Evolutionary conservation across 2,888 invertebrate genomes (phyloP).

Genomic region (Dyspetes luteomarginatus): DNA sequence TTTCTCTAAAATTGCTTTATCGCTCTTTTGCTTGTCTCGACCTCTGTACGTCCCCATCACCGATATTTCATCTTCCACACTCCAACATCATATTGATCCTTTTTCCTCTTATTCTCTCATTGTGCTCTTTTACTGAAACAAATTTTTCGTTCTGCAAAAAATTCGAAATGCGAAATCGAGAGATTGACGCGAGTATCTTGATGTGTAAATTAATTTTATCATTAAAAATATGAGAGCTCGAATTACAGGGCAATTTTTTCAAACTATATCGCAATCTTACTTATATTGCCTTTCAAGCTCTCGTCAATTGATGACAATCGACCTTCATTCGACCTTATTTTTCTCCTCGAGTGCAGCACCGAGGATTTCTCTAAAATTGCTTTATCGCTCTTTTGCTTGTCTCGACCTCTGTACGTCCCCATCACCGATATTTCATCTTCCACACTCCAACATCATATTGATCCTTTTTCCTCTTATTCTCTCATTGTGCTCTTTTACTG

Average conservation of each 20-base stretch:
- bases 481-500: too few species aligned
- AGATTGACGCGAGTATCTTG: too few species aligned
- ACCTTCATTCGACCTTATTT: constrained; percentile 36
- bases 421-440: too few species aligned
- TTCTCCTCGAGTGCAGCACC: neutral
- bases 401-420: neutral
- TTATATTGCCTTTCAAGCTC: too few species aligned
- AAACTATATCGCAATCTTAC: constrained; percentile 11
- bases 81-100: constrained; percentile 24
- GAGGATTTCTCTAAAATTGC: constrained; percentile 23
- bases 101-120: neutral
- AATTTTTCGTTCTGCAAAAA: too few species aligned
- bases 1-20: too few species aligned
- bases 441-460: constrained; percentile 21
- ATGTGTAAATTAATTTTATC: neutral
- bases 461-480: neutral
- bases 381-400: neutral
- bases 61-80: too few species aligned
- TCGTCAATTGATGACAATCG: constrained; percentile 15
- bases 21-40: neutral
- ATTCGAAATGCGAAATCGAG: too few species aligned
- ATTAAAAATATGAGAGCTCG: neutral
- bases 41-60: neutral
- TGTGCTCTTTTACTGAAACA: too few species aligned
- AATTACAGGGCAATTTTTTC: constrained; percentile 30